Percentiles rank a stretch among this genome's conserved stretches.
Evolutionary conservation across 2,888 invertebrate genomes (phyloP).

Genomic region (Omphaloscelis lunosa): DNA sequence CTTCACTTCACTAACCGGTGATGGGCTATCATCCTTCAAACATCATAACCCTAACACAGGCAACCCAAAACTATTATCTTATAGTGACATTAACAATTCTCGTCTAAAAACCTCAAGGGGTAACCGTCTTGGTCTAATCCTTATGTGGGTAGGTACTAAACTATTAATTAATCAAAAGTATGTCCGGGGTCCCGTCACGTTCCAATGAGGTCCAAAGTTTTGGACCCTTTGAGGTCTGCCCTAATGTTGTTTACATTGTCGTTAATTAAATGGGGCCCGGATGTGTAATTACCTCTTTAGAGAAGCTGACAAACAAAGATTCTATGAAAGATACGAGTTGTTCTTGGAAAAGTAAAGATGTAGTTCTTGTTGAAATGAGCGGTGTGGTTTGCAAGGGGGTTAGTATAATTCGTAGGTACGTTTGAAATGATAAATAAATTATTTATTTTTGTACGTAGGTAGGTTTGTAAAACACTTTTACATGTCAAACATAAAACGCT

Average conservation of each 20-base stretch:
- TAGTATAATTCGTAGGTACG: no score
- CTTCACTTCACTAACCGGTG: not conserved
- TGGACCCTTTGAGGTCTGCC: constrained; percentile 77
- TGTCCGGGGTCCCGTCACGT: constrained; percentile 69
- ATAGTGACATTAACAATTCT: constrained; percentile 66
- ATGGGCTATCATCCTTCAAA: constrained; percentile 8
- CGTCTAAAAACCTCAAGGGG: constrained; percentile 70
- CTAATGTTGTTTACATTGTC: constrained; percentile 84
- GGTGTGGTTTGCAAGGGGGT: not conserved
- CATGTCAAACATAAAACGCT: no score
- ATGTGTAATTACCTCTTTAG: constrained; percentile 73
- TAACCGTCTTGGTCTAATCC: constrained; percentile 72
- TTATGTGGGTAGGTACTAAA: constrained; percentile 71
- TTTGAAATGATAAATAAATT: no score
- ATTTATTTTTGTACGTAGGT: no score
- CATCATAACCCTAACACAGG: constrained; percentile 18
- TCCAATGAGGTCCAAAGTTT: constrained; percentile 75
- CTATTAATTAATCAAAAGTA: constrained; percentile 82
- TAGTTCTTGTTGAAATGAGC: constrained; percentile 13
- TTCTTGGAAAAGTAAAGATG: constrained; percentile 27
- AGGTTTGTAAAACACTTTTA: no score
- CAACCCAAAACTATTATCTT: constrained; percentile 61
- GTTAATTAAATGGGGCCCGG: constrained; percentile 80
- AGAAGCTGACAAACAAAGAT: constrained; percentile 61
- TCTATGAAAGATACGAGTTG: constrained; percentile 42